phyloP scores from a whole-genome alignment of 2,797 vertebrate species.

The Toxotes lorentzi region DNA sequence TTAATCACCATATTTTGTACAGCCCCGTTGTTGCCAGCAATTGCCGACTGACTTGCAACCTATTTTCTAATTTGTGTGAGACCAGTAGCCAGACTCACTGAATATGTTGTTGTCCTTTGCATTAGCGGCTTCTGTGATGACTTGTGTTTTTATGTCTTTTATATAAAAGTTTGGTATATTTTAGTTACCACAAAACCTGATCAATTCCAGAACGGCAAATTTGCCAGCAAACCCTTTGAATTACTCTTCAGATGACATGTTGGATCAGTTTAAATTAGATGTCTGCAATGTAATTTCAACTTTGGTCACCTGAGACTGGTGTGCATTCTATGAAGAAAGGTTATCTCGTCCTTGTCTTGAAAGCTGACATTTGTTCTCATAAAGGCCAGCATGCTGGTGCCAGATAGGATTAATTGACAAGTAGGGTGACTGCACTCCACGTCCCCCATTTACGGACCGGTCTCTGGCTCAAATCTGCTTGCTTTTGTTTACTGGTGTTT shows the following conservation, averaged over 20 bases:
- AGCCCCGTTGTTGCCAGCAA: not conserved
- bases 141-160: not conserved
- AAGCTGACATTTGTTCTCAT: conserved; percentile 86
- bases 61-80: conserved; percentile 5
- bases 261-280: conserved; percentile 48
- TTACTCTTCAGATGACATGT: conserved; percentile 27
- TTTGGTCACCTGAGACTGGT: conserved; percentile 56
- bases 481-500: conserved; percentile 43
- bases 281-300: conserved; percentile 52
- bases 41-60: not conserved
- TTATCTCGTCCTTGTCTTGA: conserved; percentile 83
- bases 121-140: not conserved
- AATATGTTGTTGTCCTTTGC: not conserved
- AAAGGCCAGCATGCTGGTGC: conserved; percentile 79
- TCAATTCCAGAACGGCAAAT: conserved; percentile 9
- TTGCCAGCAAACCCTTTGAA: conserved; percentile 25
- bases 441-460: conserved; percentile 56
- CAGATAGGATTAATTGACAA: conserved; percentile 84
- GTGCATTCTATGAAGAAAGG: conserved; percentile 79
- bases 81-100: not conserved
- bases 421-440: conserved; percentile 53
- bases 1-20: conserved; percentile 21
- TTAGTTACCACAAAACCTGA: not conserved
- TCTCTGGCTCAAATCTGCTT: conserved; percentile 34
- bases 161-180: not conserved